phyloP scores from a whole-genome alignment of 2,113 vertebrate genomes.

The Elephas maximus region DNA sequence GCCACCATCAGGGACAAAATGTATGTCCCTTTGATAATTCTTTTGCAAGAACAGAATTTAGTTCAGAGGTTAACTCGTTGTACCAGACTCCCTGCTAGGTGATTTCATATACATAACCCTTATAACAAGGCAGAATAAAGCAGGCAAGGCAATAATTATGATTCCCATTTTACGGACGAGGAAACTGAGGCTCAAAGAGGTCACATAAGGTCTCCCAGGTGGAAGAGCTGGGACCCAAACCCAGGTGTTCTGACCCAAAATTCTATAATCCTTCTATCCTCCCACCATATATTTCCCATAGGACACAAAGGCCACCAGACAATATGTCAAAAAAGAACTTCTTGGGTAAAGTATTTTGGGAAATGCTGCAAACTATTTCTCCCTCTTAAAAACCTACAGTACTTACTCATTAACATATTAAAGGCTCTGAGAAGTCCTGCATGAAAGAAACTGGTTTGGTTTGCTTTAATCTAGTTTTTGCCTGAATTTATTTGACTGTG shows the following conservation, averaged over 20 bases:
- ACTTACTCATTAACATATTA: neutral
- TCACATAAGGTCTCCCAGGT: neutral
- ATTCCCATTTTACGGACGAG: neutral
- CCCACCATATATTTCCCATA: neutral
- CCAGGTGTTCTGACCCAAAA: neutral
- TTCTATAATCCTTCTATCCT: neutral
- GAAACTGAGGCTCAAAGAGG: neutral
- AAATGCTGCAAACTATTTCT: constrained; percentile 35
- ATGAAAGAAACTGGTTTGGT: neutral
- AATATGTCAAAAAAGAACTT: neutral
- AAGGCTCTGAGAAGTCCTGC: constrained; percentile 41
- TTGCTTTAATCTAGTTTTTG: constrained; percentile 9
- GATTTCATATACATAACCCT: neutral
- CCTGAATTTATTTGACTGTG: neutral
- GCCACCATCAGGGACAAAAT: neutral
- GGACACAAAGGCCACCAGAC: neutral
- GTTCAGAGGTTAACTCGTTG: neutral
- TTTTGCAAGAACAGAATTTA: neutral
- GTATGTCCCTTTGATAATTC: neutral
- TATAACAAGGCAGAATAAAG: neutral
- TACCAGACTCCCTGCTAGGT: neutral
- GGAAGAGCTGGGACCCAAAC: neutral
- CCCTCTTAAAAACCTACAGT: neutral
- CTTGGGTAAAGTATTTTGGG: neutral
- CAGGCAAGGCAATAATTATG: neutral